These are phyloP conservation scores for Apistogramma diplotaenia DNA, from an alignment of 2,113 vertebrate species.

Conservation along the genomic window DNA sequence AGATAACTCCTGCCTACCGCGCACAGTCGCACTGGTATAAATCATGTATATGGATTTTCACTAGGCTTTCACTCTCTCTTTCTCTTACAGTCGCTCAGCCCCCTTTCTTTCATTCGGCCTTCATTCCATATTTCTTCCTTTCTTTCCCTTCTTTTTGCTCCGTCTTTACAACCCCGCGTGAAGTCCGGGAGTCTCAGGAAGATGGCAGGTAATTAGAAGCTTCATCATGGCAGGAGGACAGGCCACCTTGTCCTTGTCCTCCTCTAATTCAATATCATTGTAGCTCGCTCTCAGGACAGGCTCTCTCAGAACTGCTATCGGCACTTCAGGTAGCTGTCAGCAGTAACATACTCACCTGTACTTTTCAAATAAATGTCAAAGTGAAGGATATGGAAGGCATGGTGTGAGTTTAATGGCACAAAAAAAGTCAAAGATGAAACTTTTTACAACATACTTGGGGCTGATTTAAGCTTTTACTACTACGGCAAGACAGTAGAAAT, in stretches of 20 bases:
- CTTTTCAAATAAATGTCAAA: background rate
- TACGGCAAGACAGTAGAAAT: background rate
- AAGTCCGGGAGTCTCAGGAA: conserved; percentile 28
- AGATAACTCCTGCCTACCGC: conserved; percentile 75
- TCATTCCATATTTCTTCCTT: conserved; percentile 51
- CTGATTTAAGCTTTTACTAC: background rate
- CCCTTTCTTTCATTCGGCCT: conserved; percentile 36
- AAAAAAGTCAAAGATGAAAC: background rate
- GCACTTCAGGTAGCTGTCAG: background rate
- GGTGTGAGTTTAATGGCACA: background rate
- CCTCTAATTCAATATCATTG: conserved; percentile 24
- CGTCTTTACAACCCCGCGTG: conserved; percentile 29
- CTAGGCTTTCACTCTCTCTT: conserved; percentile 76
- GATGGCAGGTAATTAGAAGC: conserved; percentile 73
- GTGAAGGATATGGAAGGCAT: background rate
- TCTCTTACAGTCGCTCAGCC: conserved; percentile 56
- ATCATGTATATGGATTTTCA: conserved; percentile 84
- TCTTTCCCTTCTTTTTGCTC: background rate
- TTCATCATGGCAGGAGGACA: conserved; percentile 13
- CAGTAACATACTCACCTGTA: background rate
- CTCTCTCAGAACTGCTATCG: background rate
- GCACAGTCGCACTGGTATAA: conserved; percentile 78
- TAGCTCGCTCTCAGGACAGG: background rate
- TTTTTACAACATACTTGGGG: background rate
- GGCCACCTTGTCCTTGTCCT: conserved; percentile 29